Conservation (phyloP, 2,797 vertebrate genomes). For the Parambassis ranga region DNA sequence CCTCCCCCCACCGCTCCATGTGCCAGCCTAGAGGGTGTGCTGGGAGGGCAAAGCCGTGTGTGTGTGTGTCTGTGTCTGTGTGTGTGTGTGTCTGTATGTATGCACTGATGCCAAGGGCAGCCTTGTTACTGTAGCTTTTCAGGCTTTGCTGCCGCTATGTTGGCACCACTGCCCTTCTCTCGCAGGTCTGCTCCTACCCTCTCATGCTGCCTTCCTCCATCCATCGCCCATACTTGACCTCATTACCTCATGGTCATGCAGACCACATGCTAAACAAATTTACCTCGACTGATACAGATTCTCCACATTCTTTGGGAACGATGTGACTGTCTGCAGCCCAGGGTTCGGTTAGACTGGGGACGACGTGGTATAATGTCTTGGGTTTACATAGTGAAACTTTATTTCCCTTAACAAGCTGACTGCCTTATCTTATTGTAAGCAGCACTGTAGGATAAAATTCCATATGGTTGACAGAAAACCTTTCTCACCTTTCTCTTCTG, state of each 20-base stretch:
- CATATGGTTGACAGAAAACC: constrained; percentile 14
- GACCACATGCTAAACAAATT: constrained; percentile 37
- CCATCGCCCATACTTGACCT: constrained; percentile 36
- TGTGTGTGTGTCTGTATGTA: constrained; percentile 4
- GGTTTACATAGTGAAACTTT: constrained; percentile 47
- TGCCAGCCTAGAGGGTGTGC: constrained; percentile 73
- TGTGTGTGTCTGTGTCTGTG: constrained; percentile 9
- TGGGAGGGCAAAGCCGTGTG: constrained; percentile 59
- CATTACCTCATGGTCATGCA: constrained; percentile 38
- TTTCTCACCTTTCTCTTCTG: constrained; percentile 11
- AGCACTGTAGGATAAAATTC: not conserved
- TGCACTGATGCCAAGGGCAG: constrained; percentile 50
- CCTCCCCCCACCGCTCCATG: constrained; percentile 68
- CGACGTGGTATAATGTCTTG: constrained; percentile 13
- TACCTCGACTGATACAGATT: constrained; percentile 38
- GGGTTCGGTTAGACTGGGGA: constrained; percentile 7
- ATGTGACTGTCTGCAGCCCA: constrained; percentile 26
- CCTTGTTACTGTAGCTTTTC: constrained; percentile 43
- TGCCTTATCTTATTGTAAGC: constrained; percentile 31
- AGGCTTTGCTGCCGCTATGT: constrained; percentile 60
- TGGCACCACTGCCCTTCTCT: constrained; percentile 57
- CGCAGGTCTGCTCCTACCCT: constrained; percentile 23
- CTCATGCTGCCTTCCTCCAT: not conserved
- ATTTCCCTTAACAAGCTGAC: constrained; percentile 40
- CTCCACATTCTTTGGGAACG: constrained; percentile 38